Evolutionary conservation across 2,797 vertebrate genomes (phyloP), one percentile per base, ranked within the genome.

Genomic region (Hypotaenidia okinawae): DNA sequence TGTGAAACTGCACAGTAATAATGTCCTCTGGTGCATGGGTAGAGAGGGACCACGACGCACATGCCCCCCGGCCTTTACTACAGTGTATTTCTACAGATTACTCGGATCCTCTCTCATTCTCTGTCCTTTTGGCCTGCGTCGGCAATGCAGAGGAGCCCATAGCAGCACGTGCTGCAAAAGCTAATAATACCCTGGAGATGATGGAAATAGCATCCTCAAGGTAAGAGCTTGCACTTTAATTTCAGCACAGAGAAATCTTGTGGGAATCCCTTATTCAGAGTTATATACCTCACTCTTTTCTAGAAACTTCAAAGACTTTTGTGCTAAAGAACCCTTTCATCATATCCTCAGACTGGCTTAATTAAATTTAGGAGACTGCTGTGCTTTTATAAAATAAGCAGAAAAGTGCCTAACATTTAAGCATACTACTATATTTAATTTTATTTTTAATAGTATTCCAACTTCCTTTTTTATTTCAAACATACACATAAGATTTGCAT

Each of bases 281-380:
- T 81, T 93, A 83, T 84, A 85, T 87, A 92, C 84, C 78, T 94
- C 79, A 78, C 58, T 87, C 79, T 88, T 93, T 94, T 94, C 94
- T 93, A 85, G 94, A 96, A 96, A 94, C 94, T 96, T 96, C 93
- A 93, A 96, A 96, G 89, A 81, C 73, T 93, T 96, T 91, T 91
- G 91, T 94, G 79, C 90, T 93, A 93, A 93, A 92, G 84, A 92
- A 47, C 16, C 30, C 91, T 96, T 97, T 96, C 94, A 95, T 96
- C 89, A 55, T 91, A 43, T 83, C 82, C 62, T 94, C 73, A 81
- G 73, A 87, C 63, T 69, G 47, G 66, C 79, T 96, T 96, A 94
- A 96, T 96, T 97, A 94, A 93, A 94, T 96, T 91, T 93, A 62
- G 73, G 69, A 89, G 27, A 62, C 33, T 87, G 59, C 37, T 89